Evolutionary conservation across 2,888 invertebrate genomes (phyloP), one percentile per base, ranked within the genome.

Genomic region (Lasioglossum malachurum): DNA sequence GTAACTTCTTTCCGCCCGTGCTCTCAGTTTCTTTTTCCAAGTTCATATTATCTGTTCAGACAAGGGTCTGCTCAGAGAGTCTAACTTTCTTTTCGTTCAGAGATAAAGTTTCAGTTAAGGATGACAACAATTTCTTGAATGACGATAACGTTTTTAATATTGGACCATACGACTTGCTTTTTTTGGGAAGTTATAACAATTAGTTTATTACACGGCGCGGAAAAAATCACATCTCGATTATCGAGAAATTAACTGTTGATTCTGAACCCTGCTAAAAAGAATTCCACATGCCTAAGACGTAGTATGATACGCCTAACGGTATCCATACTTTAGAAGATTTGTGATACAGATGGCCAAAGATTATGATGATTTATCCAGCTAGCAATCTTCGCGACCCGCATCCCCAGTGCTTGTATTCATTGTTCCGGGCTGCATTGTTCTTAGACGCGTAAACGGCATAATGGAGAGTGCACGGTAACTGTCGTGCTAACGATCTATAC

Each of bases 311-410:
- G 49, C 71, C 27, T 87, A 89, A 89, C 88, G 90, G 90, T 82
- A 85, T 67, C 82, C 53, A 35, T 73, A 64, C 31, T 69, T 87
- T 75, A 83, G 72, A 73, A 84, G 75, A 84, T 86, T 67, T 67
- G 41, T 69, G 80, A 80, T 64, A 67, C n/a, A 49, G 71, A 85
- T 77, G 80, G 83, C 38, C 41, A 87, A 90, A 89, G 89, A 86
- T 89, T 88, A 80, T 46, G 76, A 83, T 74, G 82, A 84, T 78
- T 72, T 89, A 90, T 89, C 88, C 35, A 69, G 27, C 41, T 69
- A 12, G 80, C 31, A 64, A 90, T 88, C 86, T 88, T 75, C 19
- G 81, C 71, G 80, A 82, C 69, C 78, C 81, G 38, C 49, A 35
- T 73, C 73, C 31, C 8, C 57, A 4, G 75, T 75, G 64, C 72